phyloP scores from a whole-genome alignment of 2,888 invertebrate species.

The Gymnoscelis rufifasciata region DNA sequence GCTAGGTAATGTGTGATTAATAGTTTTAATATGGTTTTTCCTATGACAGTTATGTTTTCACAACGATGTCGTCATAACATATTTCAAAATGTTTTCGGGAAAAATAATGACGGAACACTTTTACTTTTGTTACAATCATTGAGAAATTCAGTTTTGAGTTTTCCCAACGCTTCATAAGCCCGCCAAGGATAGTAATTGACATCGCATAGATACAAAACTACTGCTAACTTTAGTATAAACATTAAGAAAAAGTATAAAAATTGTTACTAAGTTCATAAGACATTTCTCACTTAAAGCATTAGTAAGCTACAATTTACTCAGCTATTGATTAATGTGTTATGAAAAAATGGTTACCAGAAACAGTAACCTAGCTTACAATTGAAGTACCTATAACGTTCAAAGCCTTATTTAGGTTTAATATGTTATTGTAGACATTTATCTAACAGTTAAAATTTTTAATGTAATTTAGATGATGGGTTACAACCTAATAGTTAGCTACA shows the following conservation, averaged over 20 bases:
- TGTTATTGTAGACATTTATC: not conserved
- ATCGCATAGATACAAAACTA: slow-evolving; percentile 56
- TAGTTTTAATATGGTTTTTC: no score
- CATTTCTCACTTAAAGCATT: slow-evolving; percentile 74
- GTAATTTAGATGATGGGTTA: slow-evolving; percentile 15
- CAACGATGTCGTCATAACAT: not conserved
- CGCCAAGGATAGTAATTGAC: slow-evolving; percentile 69
- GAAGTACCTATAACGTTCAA: not conserved
- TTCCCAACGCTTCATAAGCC: slow-evolving; percentile 36
- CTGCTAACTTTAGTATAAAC: slow-evolving; percentile 60
- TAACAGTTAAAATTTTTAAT: slow-evolving; percentile 1
- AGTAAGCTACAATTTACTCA: slow-evolving; percentile 60
- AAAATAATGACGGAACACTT: slow-evolving; percentile 1
- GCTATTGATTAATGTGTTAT: slow-evolving; percentile 27
- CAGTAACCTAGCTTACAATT: not conserved
- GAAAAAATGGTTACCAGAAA: slow-evolving; percentile 2
- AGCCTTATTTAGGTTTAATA: not conserved
- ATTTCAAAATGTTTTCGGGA: not conserved
- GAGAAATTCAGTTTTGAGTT: slow-evolving; percentile 27
- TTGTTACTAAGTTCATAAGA: slow-evolving; percentile 73
- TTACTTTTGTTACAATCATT: no score
- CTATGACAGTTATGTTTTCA: no score
- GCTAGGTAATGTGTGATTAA: no score
- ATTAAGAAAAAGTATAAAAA: slow-evolving; percentile 64
- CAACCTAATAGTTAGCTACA: slow-evolving; percentile 27